These are phyloP conservation scores for Pachyseris speciosa DNA, from an alignment of 64 coral and sea anemone species.

Conservation along the genomic window DNA sequence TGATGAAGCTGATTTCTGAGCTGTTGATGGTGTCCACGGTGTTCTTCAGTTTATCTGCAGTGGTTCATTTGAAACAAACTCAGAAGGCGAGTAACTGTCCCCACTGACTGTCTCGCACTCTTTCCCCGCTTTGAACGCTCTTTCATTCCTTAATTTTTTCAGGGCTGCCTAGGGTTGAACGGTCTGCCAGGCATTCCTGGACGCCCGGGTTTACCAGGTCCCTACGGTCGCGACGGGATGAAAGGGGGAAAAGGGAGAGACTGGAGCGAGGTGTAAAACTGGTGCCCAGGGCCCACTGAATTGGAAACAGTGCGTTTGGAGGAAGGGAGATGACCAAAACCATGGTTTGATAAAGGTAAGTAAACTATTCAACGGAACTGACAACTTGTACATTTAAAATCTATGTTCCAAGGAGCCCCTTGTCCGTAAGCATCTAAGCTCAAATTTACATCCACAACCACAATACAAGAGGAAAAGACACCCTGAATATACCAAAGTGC, in stretches of 20 bases:
- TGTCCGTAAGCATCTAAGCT: no score
- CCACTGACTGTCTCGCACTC: no score
- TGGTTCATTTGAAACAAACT: background rate
- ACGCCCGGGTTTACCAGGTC: background rate
- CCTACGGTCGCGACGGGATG: conserved; percentile 3
- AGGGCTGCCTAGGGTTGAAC: background rate
- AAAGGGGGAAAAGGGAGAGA: conserved; percentile 1
- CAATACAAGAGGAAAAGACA: no score
- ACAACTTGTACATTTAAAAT: no score
- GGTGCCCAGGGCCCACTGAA: background rate
- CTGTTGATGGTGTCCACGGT: background rate
- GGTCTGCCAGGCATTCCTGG: background rate
- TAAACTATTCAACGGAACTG: background rate
- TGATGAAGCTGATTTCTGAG: background rate
- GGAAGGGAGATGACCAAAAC: background rate
- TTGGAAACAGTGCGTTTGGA: conserved; percentile 63
- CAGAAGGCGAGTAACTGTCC: background rate
- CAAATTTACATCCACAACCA: no score
- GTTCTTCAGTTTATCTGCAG: background rate
- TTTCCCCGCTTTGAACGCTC: no score
- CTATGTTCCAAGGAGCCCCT: no score
- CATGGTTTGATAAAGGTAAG: conserved; percentile 33
- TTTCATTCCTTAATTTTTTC: background rate
- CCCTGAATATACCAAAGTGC: no score
- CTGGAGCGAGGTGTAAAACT: background rate